Evolutionary conservation across 2,888 invertebrate species (phyloP), one percentile per base, ranked within the genome.

Genomic region (Caenorhabditis virilis): DNA sequence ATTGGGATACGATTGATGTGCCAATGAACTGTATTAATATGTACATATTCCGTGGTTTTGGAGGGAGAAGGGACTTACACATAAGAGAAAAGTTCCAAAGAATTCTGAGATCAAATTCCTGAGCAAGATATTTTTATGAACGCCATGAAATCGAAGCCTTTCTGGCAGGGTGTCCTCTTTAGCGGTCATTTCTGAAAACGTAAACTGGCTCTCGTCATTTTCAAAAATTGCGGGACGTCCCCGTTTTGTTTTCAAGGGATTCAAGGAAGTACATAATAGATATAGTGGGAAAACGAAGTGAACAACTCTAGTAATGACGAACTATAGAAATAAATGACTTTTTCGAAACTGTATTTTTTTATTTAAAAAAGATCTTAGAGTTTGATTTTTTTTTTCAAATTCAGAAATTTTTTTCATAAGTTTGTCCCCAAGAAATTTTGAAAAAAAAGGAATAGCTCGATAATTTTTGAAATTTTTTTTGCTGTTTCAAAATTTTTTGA

Each of bases 21-120:
- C 76, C 76, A 46, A 76, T 66, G 25, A 74, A 76, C 74, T 76
- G 61, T 46, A 71, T 54, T 18, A 30, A 46, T 18, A 46, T 30
- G 15, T 11, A n/a, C n/a, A n/a, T n/a, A 46, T 6, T 27, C 11
- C 18, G 30, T 13, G 27, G 18, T 30, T 25, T 18, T 2, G 13
- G 5, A 27, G 6, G 11, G 5, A 20, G 20, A 23, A 16, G 18
- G 11, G 18, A 67, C 68, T 63, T 27, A 76, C 75, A 39, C 67
- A 60, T n/a, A 76, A 56, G 16, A 72, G 55, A 43, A 76, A 76
- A 13, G 74, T 77, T 26, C 67, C 72, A 42, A 69, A 62, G 13
- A 77, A 69, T 42, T 77, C 76, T 11, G 75, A 55, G 7, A 75
- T 53, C 22, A 68, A 46, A 33, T 77, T 74, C 39, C 64, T 54